Evolutionary conservation across 1,140 invertebrate genomes (phyloP), one percentile per base, ranked within the genome.

Genomic region (Hyposmocoma kahamanoa): DNA sequence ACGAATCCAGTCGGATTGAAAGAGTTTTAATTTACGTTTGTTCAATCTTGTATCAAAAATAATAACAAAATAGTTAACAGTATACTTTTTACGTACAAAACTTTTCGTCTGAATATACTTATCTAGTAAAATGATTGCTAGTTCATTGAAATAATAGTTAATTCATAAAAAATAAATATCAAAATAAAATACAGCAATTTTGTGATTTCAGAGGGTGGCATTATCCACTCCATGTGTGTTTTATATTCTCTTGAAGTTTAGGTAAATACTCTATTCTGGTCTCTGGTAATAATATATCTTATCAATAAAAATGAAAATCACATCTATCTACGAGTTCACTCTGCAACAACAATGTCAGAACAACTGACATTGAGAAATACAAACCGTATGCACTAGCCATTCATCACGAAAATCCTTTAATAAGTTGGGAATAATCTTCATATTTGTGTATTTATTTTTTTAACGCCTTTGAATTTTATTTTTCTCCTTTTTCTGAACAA

Each of bases 401-500:
- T 79, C 75, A 24, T 82, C 75, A 5, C 49, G 52, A 1, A 49
- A 50, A 42, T 75, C 74, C 46, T 82, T 79, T 34, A 82, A 26
- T 50, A 82, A 54, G 47, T 82, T 78, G 0, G 60, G 58, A n/a
- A 77, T 49, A 21, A 79, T 70, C 42, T 81, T 78, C 77, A 81
- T 81, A n/a, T 39, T 22, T 62, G 4, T 24, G 30, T 26, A 10
- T 38, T 13, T 15, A 8, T 36, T 36, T 34, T 39, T 55, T 48
- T 47, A 48, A 18, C 20, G 24, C 24, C 56, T 57, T 18, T 56
- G 59, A 41, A 18, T 11, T 48, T 32, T 26, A 48, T 18, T 42
- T 50, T 56, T 18, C 24, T 28, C 11, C 6, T 6, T 44, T 38
- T 44, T 55, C 15, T 67, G 54, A 0, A 77, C 59, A 39, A 69